Percentiles rank a stretch among this genome's conserved stretches.
Evolutionary conservation across 2,113 vertebrate genomes (phyloP).

Genomic region (Clarias gariepinus): DNA sequence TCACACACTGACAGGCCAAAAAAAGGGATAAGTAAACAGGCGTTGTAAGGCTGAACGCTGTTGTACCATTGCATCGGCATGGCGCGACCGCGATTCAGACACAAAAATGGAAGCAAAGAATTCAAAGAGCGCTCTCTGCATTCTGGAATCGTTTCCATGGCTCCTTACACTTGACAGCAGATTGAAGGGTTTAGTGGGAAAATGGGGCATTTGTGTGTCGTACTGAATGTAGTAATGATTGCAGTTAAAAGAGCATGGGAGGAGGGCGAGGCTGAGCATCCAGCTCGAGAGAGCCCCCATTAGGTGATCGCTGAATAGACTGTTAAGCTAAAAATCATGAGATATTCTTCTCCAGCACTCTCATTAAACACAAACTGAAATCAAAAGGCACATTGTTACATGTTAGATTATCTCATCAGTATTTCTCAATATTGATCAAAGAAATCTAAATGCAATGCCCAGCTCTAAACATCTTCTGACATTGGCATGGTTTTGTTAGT

Average conservation of each 20-base stretch:
- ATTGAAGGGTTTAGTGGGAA: conserved; percentile 76
- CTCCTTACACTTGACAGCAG: conserved; percentile 66
- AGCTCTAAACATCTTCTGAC: neutral
- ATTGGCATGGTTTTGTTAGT: neutral
- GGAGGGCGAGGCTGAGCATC: neutral
- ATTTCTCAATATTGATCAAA: neutral
- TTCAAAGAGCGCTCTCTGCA: conserved; percentile 62
- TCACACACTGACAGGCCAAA: conserved; percentile 37
- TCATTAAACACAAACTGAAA: neutral
- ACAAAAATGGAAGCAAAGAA: conserved; percentile 55
- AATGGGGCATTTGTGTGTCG: conserved; percentile 63
- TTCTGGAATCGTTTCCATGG: conserved; percentile 71
- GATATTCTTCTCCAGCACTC: neutral
- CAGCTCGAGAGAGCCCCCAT: conserved; percentile 20
- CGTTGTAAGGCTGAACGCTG: conserved; percentile 47
- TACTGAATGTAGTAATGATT: conserved; percentile 65
- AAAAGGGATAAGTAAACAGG: conserved; percentile 31
- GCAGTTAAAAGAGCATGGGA: conserved; percentile 56
- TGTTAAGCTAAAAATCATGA: conserved; percentile 10
- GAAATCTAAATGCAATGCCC: neutral
- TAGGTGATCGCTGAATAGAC: conserved; percentile 33
- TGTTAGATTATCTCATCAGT: neutral
- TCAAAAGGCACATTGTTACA: neutral
- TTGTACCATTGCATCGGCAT: conserved; percentile 51
- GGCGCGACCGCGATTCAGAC: conserved; percentile 63